Percentiles rank a stretch among this genome's conserved stretches.
These are phyloP conservation scores for Corythornis cristatus DNA, from an alignment of 2,113 vertebrate species.

Conservation along the genomic window DNA sequence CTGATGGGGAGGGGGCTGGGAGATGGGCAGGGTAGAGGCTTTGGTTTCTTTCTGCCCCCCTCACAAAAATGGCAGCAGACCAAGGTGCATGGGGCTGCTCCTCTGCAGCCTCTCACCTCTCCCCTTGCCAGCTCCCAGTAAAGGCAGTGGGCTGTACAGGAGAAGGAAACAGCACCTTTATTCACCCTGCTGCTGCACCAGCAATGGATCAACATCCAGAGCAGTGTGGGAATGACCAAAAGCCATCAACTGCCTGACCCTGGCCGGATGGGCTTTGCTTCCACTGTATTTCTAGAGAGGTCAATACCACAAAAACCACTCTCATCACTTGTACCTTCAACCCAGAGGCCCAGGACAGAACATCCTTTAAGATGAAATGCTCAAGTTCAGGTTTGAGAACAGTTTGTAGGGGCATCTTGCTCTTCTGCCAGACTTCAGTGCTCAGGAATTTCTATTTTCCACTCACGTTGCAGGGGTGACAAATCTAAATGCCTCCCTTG, in stretches of 20 bases:
- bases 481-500: not conserved
- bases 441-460: not conserved
- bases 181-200: not conserved
- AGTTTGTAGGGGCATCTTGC: not conserved
- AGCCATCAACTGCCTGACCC: fast-evolving
- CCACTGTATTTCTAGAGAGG: not conserved
- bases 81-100: not conserved
- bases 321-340: not conserved
- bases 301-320: not conserved
- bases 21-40: not conserved
- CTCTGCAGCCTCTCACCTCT: not conserved
- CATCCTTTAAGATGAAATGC: not conserved
- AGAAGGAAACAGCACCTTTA: too few relatives aligned
- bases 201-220: not conserved
- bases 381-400: not conserved
- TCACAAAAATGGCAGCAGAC: not conserved
- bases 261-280: not conserved
- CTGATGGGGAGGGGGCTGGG: fast-evolving
- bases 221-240: not conserved
- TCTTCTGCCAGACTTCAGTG: not conserved
- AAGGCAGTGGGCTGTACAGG: not conserved
- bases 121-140: not conserved
- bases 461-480: not conserved
- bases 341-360: not conserved
- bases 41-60: not conserved